phyloP scores from a whole-genome alignment of 2,797 vertebrate genomes.

The Lacerta agilis region DNA sequence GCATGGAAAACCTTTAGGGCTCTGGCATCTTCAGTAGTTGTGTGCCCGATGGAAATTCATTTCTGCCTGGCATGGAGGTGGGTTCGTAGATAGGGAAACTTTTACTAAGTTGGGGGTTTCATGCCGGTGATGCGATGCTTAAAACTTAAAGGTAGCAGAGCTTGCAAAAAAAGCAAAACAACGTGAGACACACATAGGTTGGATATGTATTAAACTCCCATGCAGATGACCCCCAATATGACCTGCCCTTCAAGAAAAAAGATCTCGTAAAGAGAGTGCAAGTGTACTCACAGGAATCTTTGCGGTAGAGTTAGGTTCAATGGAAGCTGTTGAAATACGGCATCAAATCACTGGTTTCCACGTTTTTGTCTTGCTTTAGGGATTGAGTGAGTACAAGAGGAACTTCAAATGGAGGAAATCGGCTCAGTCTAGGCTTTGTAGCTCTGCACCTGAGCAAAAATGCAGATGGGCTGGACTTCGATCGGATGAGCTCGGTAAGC shows the following conservation, averaged over 20 bases:
- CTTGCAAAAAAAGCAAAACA: too few relatives aligned
- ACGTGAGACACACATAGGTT: too few relatives aligned
- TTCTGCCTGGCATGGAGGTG: not conserved
- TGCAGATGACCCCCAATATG: too few relatives aligned
- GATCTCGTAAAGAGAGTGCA: too few relatives aligned
- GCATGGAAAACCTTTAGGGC: not conserved
- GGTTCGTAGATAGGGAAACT: not conserved
- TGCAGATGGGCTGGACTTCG: slow-evolving; percentile 82
- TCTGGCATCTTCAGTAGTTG: not conserved
- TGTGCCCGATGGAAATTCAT: not conserved
- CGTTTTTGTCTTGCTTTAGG: slow-evolving; percentile 71
- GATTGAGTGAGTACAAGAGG: slow-evolving; percentile 83
- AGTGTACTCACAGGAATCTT: not conserved
- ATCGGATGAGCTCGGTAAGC: slow-evolving; percentile 85
- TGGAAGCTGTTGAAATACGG: not conserved
- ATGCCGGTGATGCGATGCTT: not conserved
- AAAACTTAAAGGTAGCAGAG: not conserved
- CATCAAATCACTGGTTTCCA: fast-evolving
- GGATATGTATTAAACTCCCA: too few relatives aligned
- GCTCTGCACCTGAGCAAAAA: slow-evolving; percentile 63
- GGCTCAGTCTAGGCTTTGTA: slow-evolving; percentile 62
- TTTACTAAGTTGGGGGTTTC: not conserved
- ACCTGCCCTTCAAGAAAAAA: not conserved
- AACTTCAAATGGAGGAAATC: slow-evolving; percentile 79
- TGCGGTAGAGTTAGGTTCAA: not conserved